Evolutionary conservation across 2,888 invertebrate species (phyloP).

Genomic region (Flexamia atlantica): DNA sequence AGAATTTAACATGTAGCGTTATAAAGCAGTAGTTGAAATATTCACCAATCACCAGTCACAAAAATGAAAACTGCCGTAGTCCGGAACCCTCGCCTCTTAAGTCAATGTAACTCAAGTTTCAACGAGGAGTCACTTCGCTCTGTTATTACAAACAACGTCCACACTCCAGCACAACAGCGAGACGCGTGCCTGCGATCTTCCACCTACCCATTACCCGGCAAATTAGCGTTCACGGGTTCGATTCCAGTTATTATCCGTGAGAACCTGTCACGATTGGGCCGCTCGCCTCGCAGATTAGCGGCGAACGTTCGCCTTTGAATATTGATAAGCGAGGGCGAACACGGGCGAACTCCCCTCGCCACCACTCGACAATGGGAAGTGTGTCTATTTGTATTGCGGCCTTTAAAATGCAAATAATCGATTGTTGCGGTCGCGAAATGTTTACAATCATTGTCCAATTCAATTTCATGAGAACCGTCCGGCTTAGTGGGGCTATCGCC

Average conservation of each 20-base stretch:
- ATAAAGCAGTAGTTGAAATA: too few relatives aligned
- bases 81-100: too few relatives aligned
- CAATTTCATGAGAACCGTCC: constrained; percentile 58
- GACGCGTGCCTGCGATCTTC: neutral
- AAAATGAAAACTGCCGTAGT: too few relatives aligned
- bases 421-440: constrained; percentile 57
- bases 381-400: constrained; percentile 63
- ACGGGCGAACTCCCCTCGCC: constrained; percentile 17
- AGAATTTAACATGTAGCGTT: too few relatives aligned
- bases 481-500: neutral
- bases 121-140: too few relatives aligned
- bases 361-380: constrained; percentile 46
- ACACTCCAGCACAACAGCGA: neutral
- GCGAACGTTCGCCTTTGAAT: constrained; percentile 29
- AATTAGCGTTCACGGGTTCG: neutral
- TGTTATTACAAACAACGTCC: too few relatives aligned
- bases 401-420: constrained; percentile 63
- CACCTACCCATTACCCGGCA: neutral
- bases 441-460: constrained; percentile 59
- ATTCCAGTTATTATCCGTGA: constrained; percentile 46
- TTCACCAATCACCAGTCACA: too few relatives aligned
- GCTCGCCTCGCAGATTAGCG: constrained; percentile 43
- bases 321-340: constrained; percentile 25
- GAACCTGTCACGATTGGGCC: constrained; percentile 13
- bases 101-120: too few relatives aligned